Evolutionary conservation across 1,140 invertebrate species (phyloP).

Genomic region (Apis laboriosa): DNA sequence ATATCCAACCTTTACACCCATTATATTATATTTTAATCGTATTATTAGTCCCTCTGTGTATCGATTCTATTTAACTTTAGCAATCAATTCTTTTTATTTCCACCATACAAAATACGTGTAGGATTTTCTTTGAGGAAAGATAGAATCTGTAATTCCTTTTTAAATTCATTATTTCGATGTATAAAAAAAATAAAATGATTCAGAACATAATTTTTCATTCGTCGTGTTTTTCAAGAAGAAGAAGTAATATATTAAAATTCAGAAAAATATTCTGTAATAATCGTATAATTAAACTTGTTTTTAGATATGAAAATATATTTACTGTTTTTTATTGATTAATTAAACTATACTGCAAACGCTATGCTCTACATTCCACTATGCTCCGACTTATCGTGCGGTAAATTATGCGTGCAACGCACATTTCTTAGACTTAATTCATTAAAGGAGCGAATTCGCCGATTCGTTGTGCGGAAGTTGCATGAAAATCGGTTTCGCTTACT

Average conservation of each 20-base stretch:
- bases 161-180: too few relatives aligned
- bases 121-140: background rate
- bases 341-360: too few relatives aligned
- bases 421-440: constrained; percentile 48
- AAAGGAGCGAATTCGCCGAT: constrained; percentile 35
- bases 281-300: too few relatives aligned
- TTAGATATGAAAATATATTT: too few relatives aligned
- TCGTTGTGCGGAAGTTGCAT: constrained; percentile 73
- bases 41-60: constrained; percentile 22
- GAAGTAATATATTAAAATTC: too few relatives aligned
- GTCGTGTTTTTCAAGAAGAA: too few relatives aligned
- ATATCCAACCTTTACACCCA: background rate
- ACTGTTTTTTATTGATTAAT: too few relatives aligned
- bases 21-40: constrained; percentile 33
- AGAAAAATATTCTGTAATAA: too few relatives aligned
- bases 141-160: background rate
- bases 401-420: constrained; percentile 9
- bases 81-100: constrained; percentile 19
- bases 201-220: too few relatives aligned
- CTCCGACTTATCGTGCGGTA: background rate
- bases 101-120: background rate
- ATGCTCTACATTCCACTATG: background rate
- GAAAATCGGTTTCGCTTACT: constrained; percentile 77
- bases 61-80: constrained; percentile 10
- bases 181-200: too few relatives aligned